Conservation (phyloP, 2,888 invertebrate genomes). For the Microctonus hyperodae region DNA sequence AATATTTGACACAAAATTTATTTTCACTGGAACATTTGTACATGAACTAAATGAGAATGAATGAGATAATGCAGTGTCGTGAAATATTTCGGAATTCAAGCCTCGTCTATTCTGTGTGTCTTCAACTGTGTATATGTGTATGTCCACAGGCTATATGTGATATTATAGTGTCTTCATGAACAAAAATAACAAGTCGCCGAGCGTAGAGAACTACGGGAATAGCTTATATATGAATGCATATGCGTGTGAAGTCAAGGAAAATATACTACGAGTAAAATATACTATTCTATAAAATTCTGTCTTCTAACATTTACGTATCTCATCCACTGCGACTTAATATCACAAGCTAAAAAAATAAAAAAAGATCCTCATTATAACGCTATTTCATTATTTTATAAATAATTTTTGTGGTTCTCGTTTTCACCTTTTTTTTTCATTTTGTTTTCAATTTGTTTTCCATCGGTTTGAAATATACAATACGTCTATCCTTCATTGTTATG, state of each 20-base stretch:
- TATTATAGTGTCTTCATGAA: not conserved
- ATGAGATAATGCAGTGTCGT: not conserved
- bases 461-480: not conserved
- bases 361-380: not conserved
- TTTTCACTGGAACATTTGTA: not conserved
- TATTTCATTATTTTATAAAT: not conserved
- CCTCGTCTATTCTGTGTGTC: not conserved
- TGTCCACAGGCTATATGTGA: not conserved
- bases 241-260: not conserved
- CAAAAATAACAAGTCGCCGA: not conserved
- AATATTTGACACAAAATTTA: not conserved
- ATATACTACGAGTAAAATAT: not conserved
- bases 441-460: not conserved
- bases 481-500: not conserved
- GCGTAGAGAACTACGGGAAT: no score
- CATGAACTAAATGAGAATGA: not conserved
- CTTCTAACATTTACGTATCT: not conserved
- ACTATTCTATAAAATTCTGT: not conserved
- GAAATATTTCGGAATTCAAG: not conserved
- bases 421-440: not conserved
- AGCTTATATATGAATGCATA: not conserved
- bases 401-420: not conserved
- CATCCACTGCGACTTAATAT: not conserved
- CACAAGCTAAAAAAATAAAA: not conserved
- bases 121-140: not conserved